phyloP scores from a whole-genome alignment of 2,113 vertebrate genomes.

The Megalops atlanticus region DNA sequence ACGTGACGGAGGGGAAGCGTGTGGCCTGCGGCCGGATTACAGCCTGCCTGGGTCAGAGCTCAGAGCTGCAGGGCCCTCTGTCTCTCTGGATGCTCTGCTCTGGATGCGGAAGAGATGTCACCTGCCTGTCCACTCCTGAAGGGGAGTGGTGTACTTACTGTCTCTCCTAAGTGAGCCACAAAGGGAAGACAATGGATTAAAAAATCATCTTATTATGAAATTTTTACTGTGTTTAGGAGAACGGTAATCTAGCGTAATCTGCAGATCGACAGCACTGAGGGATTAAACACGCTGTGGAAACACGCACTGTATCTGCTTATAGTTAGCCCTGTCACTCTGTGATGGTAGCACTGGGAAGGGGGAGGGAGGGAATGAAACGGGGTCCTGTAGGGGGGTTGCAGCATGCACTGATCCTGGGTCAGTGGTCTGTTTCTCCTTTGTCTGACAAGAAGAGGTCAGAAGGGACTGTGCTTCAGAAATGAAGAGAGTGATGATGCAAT shows the following conservation, averaged over 20 bases:
- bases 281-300: not conserved
- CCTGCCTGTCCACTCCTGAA: not conserved
- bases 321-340: not conserved
- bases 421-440: not conserved
- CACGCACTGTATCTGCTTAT: not conserved
- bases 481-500: not conserved
- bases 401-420: not conserved
- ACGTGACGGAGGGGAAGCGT: no score
- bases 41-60: no score
- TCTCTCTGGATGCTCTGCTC: no score
- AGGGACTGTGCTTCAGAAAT: not conserved
- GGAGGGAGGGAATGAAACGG: not conserved
- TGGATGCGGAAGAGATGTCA: not conserved
- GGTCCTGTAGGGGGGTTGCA: no score
- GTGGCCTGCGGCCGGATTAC: no score
- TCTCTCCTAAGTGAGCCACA: not conserved
- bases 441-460: no score
- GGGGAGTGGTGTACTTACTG: not conserved
- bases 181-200: not conserved
- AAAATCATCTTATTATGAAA: not conserved
- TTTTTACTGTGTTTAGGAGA: not conserved
- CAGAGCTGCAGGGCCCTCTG: no score
- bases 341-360: not conserved
- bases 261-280: not conserved
- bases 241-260: not conserved